Conservation (phyloP, 2,888 invertebrate species). For the Megamerina dolium region DNA sequence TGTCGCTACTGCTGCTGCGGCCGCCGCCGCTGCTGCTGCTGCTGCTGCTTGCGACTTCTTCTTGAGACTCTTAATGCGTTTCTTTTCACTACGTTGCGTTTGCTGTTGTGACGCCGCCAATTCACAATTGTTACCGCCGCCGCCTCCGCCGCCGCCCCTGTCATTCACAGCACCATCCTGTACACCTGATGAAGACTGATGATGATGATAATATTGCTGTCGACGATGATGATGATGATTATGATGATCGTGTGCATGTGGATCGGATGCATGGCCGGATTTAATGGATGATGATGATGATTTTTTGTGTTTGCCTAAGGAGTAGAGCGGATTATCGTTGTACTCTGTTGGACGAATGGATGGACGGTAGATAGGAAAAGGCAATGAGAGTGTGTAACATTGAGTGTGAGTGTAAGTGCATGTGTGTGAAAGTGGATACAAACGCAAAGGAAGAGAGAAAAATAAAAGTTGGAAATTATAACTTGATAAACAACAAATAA, state of each 20-base stretch:
- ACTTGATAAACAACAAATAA: too few relatives aligned
- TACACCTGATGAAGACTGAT: background rate
- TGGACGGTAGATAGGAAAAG: too few relatives aligned
- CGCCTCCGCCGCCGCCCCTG: background rate
- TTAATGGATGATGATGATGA: conserved; percentile 15
- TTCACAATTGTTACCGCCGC: conserved; percentile 6
- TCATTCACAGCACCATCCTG: background rate
- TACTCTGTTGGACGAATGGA: conserved; percentile 36
- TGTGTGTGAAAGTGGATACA: conserved; percentile 18
- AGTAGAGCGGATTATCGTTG: conserved; percentile 47
- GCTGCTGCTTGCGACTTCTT: conserved; percentile 31
- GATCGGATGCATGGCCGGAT: conserved; percentile 6
- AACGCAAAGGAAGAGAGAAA: conserved; percentile 14
- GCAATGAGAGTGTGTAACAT: conserved; percentile 6
- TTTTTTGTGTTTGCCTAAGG: conserved; percentile 44
- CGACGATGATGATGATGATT: conserved; percentile 21
- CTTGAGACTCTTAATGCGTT: conserved; percentile 41
- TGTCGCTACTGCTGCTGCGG: background rate
- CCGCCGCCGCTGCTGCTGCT: background rate
- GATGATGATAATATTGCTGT: conserved; percentile 5
- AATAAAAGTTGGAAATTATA: conserved; percentile 11
- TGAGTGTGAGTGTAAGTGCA: background rate
- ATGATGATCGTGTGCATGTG: too few relatives aligned
- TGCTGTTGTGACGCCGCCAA: conserved; percentile 1
- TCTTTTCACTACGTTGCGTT: conserved; percentile 39